Percentiles rank a stretch among this genome's conserved stretches.
Conservation (phyloP, 1,140 invertebrate genomes). For the Argopecten irradians region DNA sequence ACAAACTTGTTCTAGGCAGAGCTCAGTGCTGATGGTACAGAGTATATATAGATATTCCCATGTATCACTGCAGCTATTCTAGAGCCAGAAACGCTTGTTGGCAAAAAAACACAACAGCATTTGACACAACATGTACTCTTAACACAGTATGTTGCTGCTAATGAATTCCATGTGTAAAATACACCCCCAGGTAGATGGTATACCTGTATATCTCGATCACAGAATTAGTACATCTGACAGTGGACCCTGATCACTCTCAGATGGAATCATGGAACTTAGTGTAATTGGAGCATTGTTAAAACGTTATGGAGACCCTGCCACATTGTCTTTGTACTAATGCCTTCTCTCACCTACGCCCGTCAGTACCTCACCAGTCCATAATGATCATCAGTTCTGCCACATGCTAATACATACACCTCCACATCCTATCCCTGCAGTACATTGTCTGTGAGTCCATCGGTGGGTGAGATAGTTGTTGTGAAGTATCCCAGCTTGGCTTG, state of each 20-base stretch:
- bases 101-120: not conserved
- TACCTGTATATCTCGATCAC: not conserved
- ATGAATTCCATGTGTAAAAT: not conserved
- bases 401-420: not conserved
- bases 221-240: not conserved
- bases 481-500: not conserved
- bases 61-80: not conserved
- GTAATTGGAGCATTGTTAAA: not conserved
- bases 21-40: not conserved
- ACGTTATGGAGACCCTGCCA: not conserved
- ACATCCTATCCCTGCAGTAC: not conserved
- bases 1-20: not conserved
- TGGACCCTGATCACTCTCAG: not conserved
- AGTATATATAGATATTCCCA: not conserved
- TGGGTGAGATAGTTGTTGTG: not conserved
- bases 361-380: not conserved
- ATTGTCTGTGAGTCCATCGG: not conserved
- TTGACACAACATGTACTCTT: conserved; percentile 21
- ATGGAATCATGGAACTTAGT: not conserved
- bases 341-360: not conserved
- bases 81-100: not conserved
- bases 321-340: not conserved
- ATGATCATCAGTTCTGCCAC: not conserved
- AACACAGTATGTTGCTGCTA: not conserved
- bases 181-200: not conserved